phyloP scores from a whole-genome alignment of 2,113 vertebrate genomes.

The Vanacampus margaritifer region DNA sequence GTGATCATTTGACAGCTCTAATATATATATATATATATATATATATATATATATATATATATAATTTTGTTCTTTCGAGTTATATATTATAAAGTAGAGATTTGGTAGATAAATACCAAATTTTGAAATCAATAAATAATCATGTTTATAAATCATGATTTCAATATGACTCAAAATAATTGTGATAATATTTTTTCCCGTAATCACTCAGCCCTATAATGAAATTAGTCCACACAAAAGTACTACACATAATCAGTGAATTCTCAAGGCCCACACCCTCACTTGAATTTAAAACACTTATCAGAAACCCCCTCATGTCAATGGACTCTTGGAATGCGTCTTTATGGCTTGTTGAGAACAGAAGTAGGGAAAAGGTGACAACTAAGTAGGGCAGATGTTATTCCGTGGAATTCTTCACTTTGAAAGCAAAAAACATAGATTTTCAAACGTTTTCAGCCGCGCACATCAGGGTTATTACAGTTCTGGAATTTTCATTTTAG shows the following conservation, averaged over 20 bases:
- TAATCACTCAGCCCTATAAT: too few species aligned
- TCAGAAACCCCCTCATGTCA: neutral
- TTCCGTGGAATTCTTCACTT: neutral
- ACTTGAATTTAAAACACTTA: neutral
- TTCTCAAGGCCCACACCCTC: neutral
- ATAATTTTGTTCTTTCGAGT: too few species aligned
- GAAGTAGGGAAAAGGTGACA: slow-evolving; percentile 5
- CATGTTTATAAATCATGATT: neutral
- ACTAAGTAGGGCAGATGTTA: slow-evolving; percentile 20
- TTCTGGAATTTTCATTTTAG: too few species aligned
- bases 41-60: too few species aligned
- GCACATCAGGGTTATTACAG: too few species aligned
- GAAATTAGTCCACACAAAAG: too few species aligned
- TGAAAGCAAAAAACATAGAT: slow-evolving; percentile 6
- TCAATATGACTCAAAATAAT: neutral
- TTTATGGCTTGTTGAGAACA: neutral
- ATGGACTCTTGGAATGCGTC: neutral
- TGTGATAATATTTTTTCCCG: neutral
- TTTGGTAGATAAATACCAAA: too few species aligned
- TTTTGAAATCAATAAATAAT: too few species aligned
- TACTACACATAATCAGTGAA: neutral
- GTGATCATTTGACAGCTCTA: too few species aligned
- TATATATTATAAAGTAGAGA: too few species aligned
- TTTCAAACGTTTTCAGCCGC: slow-evolving; percentile 1
- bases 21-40: too few species aligned